Evolutionary conservation across 2,888 invertebrate genomes (phyloP).

Genomic region (Alitta virens): DNA sequence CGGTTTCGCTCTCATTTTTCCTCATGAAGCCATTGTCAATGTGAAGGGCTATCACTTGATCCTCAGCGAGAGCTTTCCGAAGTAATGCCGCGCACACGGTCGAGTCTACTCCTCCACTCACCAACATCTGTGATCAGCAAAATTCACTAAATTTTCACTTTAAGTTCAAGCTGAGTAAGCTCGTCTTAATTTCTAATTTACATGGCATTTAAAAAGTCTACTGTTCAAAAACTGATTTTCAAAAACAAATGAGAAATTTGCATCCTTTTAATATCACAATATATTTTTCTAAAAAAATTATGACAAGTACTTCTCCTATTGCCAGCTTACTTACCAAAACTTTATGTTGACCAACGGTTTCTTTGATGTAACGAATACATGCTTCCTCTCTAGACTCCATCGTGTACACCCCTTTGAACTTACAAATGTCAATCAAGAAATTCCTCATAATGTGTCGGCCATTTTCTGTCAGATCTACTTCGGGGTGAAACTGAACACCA

Average conservation of each 20-base stretch:
- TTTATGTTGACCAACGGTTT: conserved; percentile 86
- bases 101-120: conserved; percentile 98
- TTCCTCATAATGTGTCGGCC: conserved; percentile 90
- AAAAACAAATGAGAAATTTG: too few species aligned
- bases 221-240: too few species aligned
- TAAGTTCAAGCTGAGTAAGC: too few species aligned
- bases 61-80: conserved; percentile 83
- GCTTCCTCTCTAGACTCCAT: conserved; percentile 82
- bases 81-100: conserved; percentile 98
- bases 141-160: too few species aligned
- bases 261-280: too few species aligned
- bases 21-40: conserved; percentile 99
- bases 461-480: conserved; percentile 90
- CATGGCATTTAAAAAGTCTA: too few species aligned
- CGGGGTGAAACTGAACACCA: conserved; percentile 98
- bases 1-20: conserved; percentile 87
- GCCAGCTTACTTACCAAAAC: conserved; percentile 84
- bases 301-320: too few species aligned
- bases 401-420: conserved; percentile 82
- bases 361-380: conserved; percentile 88
- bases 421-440: conserved; percentile 89
- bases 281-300: too few species aligned
- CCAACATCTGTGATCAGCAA: conserved; percentile 74
- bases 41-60: conserved; percentile 88
- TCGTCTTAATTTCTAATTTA: too few species aligned